A percentile compares a stretch with the other conserved stretches of the same genome.
phyloP scores from a whole-genome alignment of 2,797 vertebrate genomes.

The Avahi laniger region DNA sequence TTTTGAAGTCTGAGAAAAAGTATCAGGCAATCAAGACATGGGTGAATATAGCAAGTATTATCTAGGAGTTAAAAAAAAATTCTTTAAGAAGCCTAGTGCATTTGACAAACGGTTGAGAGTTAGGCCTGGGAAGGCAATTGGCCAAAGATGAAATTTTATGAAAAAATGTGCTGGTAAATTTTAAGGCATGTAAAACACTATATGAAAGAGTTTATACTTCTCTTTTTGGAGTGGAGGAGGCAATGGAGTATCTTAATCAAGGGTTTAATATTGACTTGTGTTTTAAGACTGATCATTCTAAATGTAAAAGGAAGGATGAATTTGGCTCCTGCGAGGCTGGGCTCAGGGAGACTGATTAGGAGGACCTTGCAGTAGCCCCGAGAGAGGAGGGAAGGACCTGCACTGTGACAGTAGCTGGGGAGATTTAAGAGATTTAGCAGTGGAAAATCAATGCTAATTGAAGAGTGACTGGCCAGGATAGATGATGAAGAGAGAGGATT shows the following conservation, averaged over 20 bases:
- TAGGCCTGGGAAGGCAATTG: background rate
- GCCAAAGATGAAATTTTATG: background rate
- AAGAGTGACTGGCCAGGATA: background rate
- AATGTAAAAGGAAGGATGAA: background rate
- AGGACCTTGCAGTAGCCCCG: background rate
- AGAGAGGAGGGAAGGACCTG: background rate
- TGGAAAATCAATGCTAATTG: conserved; percentile 43
- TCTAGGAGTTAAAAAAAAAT: background rate
- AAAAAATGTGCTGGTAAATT: background rate
- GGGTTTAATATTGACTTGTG: background rate
- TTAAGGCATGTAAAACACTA: background rate
- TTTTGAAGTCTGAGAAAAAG: background rate
- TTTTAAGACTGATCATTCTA: background rate
- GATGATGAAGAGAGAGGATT: background rate
- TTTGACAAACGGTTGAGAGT: background rate
- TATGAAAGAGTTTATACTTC: background rate
- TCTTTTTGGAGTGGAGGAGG: background rate
- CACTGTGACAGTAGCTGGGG: background rate
- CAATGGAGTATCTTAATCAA: background rate
- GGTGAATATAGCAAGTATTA: background rate
- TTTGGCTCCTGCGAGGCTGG: background rate
- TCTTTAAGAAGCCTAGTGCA: background rate
- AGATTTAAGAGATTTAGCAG: conserved; percentile 25
- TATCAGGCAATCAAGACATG: background rate
- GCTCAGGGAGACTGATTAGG: background rate